A percentile compares a stretch with the other conserved stretches of the same genome.
phyloP scores from a whole-genome alignment of 2,888 invertebrate species.

The Dugesia japonica region DNA sequence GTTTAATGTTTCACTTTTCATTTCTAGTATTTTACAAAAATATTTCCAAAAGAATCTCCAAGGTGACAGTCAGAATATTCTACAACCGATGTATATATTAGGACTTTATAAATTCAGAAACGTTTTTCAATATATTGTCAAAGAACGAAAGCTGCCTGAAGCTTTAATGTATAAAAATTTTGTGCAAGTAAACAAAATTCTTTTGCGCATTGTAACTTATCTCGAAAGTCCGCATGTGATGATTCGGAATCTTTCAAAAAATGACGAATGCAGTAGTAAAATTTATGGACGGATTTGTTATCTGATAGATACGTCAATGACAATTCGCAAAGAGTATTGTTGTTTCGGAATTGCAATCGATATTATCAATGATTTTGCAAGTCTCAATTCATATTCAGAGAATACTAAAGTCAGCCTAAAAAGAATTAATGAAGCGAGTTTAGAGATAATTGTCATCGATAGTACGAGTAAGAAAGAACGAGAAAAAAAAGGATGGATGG shows the following conservation, averaged over 20 bases:
- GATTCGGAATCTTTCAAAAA: conserved; percentile 7
- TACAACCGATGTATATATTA: neutral
- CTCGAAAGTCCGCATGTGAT: conserved; percentile 27
- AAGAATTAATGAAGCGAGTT: neutral
- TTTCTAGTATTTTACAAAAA: neutral
- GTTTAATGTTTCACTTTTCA: no score
- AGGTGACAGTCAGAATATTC: neutral
- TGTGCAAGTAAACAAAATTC: neutral
- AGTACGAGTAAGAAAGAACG: neutral
- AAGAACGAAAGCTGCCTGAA: neutral
- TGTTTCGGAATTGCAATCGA: conserved; percentile 31
- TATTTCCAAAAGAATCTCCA: neutral
- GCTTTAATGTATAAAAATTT: neutral
- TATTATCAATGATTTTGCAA: neutral
- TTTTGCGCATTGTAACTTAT: neutral
- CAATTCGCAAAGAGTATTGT: neutral
- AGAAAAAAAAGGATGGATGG: neutral
- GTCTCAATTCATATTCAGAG: neutral
- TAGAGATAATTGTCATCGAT: conserved; percentile 7
- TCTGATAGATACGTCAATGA: neutral
- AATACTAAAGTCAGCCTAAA: neutral
- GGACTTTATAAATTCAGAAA: neutral
- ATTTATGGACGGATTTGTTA: conserved; percentile 22
- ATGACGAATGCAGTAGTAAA: conserved; percentile 21
- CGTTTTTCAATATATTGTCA: neutral